Conservation (phyloP, 2,113 vertebrate genomes). For the Hepsetus odoe region DNA sequence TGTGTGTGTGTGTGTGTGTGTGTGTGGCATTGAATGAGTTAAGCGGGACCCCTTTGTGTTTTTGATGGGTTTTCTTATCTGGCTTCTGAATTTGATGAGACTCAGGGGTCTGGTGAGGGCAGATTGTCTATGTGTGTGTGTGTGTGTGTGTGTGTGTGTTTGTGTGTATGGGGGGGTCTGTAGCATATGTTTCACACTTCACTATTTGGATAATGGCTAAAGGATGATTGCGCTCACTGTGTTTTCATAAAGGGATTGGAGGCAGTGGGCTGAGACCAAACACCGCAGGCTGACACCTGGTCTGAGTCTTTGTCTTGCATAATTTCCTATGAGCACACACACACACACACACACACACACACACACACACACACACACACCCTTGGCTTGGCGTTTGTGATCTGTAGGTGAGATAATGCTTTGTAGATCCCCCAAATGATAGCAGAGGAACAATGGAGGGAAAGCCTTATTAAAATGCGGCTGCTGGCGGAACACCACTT, state of each 20-base stretch:
- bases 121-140: constrained; percentile 16
- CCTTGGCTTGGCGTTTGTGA: constrained; percentile 28
- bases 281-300: constrained; percentile 44
- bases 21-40: constrained; percentile 14
- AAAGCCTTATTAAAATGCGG: constrained; percentile 49
- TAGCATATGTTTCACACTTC: constrained; percentile 46
- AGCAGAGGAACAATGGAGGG: constrained; percentile 32
- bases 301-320: constrained; percentile 25
- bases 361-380: constrained; percentile 28
- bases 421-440: constrained; percentile 27
- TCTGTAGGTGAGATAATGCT: constrained; percentile 21
- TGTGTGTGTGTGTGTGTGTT: too few relatives aligned
- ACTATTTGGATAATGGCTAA: constrained; percentile 32
- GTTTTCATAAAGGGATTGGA: constrained; percentile 38
- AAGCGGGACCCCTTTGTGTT: constrained; percentile 37
- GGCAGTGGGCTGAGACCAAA: constrained; percentile 26
- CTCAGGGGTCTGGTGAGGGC: neutral
- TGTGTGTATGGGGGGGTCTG: constrained; percentile 7
- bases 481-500: constrained; percentile 25
- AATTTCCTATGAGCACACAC: constrained; percentile 24
- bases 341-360: constrained; percentile 33
- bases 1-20: constrained; percentile 15
- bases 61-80: neutral
- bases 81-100: constrained; percentile 17
- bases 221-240: constrained; percentile 38